Evolutionary conservation across 1,140 invertebrate genomes (phyloP).

Genomic region (Trigoniulus corallinus): DNA sequence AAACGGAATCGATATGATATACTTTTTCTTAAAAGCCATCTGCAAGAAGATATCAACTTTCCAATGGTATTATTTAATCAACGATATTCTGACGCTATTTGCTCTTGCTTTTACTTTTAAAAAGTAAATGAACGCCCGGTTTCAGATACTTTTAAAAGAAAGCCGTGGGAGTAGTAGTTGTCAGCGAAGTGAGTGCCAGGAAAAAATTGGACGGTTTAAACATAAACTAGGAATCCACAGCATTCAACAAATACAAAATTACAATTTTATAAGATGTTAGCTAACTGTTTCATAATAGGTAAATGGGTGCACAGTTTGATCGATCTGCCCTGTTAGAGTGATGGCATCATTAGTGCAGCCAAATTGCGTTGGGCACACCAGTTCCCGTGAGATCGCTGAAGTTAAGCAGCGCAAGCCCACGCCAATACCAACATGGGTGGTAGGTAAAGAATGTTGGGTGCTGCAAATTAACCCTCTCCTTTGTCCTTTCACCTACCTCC

Average conservation of each 20-base stretch:
- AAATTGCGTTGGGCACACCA: no score
- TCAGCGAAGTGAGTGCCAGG: constrained; percentile 31
- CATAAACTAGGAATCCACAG: constrained; percentile 94
- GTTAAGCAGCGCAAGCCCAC: no score
- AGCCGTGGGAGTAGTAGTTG: neutral
- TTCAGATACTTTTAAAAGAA: constrained; percentile 49
- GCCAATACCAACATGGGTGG: no score
- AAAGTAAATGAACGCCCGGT: constrained; percentile 57
- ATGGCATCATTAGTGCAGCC: constrained; percentile 3
- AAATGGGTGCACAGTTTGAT: constrained; percentile 95
- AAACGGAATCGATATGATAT: neutral
- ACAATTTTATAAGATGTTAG: constrained; percentile 54
- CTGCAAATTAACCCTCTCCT: no score
- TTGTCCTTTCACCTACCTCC: no score
- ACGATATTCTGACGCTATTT: constrained; percentile 53
- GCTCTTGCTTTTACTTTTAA: constrained; percentile 35
- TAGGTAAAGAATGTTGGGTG: no score
- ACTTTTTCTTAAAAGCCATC: neutral
- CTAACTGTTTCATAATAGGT: constrained; percentile 65
- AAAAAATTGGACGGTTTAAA: constrained; percentile 90
- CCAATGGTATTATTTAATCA: constrained; percentile 44
- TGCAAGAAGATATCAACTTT: constrained; percentile 18
- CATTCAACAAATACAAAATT: constrained; percentile 74
- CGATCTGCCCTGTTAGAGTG: constrained; percentile 63
- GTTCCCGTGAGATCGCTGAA: no score